Base-by-base conservation (phyloP, 2,888 invertebrate genomes). In the Petrolisthes manimaculis region DNA sequence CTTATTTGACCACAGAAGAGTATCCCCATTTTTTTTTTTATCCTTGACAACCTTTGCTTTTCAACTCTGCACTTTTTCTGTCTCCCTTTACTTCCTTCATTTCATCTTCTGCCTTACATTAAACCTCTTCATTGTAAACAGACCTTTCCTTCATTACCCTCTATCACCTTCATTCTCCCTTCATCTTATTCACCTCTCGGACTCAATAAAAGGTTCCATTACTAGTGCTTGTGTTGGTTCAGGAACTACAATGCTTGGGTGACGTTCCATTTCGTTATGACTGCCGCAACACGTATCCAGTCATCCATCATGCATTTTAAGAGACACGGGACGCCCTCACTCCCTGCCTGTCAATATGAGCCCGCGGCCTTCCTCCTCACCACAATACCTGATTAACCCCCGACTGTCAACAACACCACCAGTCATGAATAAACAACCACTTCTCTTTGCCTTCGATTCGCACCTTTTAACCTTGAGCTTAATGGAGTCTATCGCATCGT, bases 301-400 rank as follows among this genome's bases (percentile, higher is more conserved):
- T 61, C 61, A 14, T 61, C 55, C 56, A 80, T 3, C 24, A 55
- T 80, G 61, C 12, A 80, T 24, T 80, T 61, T 56, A 80, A 6
- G 80, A 80, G 80, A 24, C 80, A 56, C 80, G 24, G 24, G 14
- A 21, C 24, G 24, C n/a, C 8, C 21, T n/a, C 78, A 3, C 55
- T n/a, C 61, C 61, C 54, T 21, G n/a, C 54, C 78, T 21, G n/a
- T n/a, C n/a, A n/a, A n/a, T n/a, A 78, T 37, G 53, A 79, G 79
- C 55, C 79, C 79, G 18, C 5, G 55, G 79, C 54, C 56, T 21
- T 37, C 61, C 56, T 61, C 21, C 24, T 24, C 61, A 24, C 56
- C 80, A 61, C 54, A 80, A 80, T n/a, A 56, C 55, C 61, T 56
- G 80, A 80, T 80, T 61, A 80, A 80, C 55, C 74, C 74, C 61